Conservation (phyloP, 2,113 vertebrate genomes). For the Eulemur rufifrons region DNA sequence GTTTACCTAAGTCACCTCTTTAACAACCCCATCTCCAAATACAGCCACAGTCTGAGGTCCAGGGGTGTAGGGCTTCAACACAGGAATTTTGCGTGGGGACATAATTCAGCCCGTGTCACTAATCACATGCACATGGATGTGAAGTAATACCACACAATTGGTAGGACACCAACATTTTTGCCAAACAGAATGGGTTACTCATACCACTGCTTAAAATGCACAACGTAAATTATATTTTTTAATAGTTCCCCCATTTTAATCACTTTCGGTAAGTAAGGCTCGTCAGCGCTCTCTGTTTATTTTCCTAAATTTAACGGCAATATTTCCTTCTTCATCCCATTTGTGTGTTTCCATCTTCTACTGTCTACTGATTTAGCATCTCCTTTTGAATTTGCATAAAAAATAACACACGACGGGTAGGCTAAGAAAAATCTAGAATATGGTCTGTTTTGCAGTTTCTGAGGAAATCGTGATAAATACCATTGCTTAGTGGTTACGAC, state of each 20-base stretch:
- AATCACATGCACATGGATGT: fast-evolving
- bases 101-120: not conserved
- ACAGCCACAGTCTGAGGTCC: not conserved
- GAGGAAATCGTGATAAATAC: not conserved
- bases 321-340: not conserved
- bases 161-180: not conserved
- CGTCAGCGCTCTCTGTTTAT: not conserved
- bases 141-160: no score
- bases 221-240: not conserved
- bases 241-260: not conserved
- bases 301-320: not conserved
- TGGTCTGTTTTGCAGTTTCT: not conserved
- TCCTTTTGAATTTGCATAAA: not conserved
- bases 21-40: not conserved
- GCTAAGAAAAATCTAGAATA: not conserved
- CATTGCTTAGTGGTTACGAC: not conserved
- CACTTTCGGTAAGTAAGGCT: not conserved
- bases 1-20: not conserved
- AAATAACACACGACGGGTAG: not conserved
- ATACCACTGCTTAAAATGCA: no score
- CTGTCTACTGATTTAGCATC: no score
- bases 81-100: not conserved
- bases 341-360: not conserved
- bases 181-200: fast-evolving
- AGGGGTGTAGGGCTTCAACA: not conserved